Evolutionary conservation across 2,888 invertebrate species (phyloP), one percentile per base, ranked within the genome.

Genomic region (Ectropis crepuscularia): DNA sequence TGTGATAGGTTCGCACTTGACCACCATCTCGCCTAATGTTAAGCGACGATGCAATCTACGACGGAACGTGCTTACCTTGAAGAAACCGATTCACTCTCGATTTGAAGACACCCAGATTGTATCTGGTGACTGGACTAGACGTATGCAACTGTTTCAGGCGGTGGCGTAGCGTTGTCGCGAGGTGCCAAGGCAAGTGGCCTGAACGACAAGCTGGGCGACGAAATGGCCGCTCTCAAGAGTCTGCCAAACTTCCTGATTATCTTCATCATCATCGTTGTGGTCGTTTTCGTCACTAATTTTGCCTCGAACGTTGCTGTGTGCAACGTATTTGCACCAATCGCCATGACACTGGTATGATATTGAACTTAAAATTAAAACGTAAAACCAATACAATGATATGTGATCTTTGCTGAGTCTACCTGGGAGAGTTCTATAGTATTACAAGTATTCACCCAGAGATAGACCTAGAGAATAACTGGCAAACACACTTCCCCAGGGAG

Each of bases 281-380:
- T 86, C 0, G 54, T 82, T 0, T 75, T 89, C 11, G 42, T 89
- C 0, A 91, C 91, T 0, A 91, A 92, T 58, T 87, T 92, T 53
- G 89, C 90, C 0, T 89, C 91, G 0, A 92, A 90, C 63, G 86
- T 91, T 0, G 91, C 88, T 0, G 82, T 89, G 5, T 79, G 78
- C 48, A 90, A 88, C 59, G 87, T 92, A 0, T 76, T 90, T 58
- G 76, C 74, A 0, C 91, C 91, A 0, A 81, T 92, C 57, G 75
- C 78, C 4, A 91, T 92, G 89, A 72, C 81, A 69, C 61, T 91
- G 81, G 91, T 91, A 70, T 83, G 80, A 68, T 28, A 7, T 38
- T 49, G 5, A 41, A 41, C 2, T 10, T 10, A 10, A n/a, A 6
- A 5, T 6, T 6, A 45, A 45, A 10, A 45, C 10, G n/a, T 45